Evolutionary conservation across 2,888 invertebrate genomes (phyloP).

Genomic region (Patella depressa): DNA sequence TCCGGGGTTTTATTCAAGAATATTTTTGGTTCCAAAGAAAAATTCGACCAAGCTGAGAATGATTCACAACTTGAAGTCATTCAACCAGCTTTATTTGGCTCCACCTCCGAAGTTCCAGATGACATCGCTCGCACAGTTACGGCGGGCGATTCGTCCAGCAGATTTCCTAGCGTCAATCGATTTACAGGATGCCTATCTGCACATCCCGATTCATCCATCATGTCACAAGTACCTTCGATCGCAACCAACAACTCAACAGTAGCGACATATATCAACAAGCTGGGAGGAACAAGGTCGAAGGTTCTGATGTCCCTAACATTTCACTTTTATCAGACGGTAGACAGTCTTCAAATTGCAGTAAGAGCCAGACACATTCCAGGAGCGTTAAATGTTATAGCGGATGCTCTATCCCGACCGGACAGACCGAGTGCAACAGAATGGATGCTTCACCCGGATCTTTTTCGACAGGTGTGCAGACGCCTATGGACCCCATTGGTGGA

Average conservation of each 20-base stretch:
- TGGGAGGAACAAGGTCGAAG: not conserved
- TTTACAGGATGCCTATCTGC: slow-evolving; percentile 14
- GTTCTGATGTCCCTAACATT: not conserved
- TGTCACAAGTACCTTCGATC: slow-evolving; percentile 11
- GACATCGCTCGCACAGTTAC: slow-evolving; percentile 3
- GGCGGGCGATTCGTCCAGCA: not conserved
- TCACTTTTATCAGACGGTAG: not conserved
- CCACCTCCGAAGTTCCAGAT: not conserved
- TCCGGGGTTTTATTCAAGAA: not conserved
- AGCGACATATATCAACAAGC: slow-evolving; percentile 11
- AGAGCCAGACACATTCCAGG: not conserved
- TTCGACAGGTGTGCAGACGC: not conserved
- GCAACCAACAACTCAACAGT: slow-evolving; percentile 8
- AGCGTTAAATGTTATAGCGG: not conserved
- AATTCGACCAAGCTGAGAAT: not conserved
- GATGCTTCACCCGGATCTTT: not conserved
- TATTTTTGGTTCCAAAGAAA: not conserved
- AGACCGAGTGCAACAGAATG: slow-evolving; percentile 5
- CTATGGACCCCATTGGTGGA: not conserved
- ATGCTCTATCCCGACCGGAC: not conserved
- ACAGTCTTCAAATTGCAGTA: not conserved
- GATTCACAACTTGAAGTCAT: not conserved
- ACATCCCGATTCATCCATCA: slow-evolving; percentile 8
- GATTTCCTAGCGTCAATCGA: not conserved
- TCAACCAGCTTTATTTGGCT: not conserved